Conservation (phyloP, 2,888 invertebrate species). For the Didymodactylos carnosus region DNA sequence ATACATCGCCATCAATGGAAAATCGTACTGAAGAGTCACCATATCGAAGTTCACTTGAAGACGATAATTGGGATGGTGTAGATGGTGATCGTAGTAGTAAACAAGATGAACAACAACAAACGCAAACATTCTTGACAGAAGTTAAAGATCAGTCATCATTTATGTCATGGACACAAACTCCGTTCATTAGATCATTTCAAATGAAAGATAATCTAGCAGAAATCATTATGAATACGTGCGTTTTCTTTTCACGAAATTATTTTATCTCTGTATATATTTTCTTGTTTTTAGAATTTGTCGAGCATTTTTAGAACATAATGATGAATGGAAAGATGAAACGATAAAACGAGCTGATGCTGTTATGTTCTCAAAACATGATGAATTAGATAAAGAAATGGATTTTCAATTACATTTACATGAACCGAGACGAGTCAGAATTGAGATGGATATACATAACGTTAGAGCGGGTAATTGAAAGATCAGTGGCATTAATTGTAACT, state of each 20-base stretch:
- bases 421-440: slow-evolving; percentile 27
- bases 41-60: too few relatives aligned
- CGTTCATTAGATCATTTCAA: slow-evolving; percentile 18
- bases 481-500: neutral
- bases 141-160: slow-evolving; percentile 15
- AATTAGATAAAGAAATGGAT: slow-evolving; percentile 32
- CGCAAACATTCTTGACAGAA: too few relatives aligned
- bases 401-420: slow-evolving; percentile 31
- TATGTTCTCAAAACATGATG: slow-evolving; percentile 32
- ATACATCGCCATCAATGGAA: too few relatives aligned
- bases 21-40: too few relatives aligned
- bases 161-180: slow-evolving; percentile 17
- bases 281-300: slow-evolving; percentile 24
- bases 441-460: slow-evolving; percentile 33
- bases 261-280: neutral
- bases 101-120: too few relatives aligned
- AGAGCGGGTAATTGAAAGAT: slow-evolving; percentile 24
- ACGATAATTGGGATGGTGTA: too few relatives aligned
- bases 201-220: slow-evolving; percentile 23
- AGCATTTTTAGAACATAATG: slow-evolving; percentile 31
- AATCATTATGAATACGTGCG: neutral
- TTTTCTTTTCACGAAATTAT: too few relatives aligned
- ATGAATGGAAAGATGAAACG: slow-evolving; percentile 27
- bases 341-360: slow-evolving; percentile 24
- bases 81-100: too few relatives aligned